Conservation (phyloP, 2,113 vertebrate species). For the Pelvicachromis taeniatus region DNA sequence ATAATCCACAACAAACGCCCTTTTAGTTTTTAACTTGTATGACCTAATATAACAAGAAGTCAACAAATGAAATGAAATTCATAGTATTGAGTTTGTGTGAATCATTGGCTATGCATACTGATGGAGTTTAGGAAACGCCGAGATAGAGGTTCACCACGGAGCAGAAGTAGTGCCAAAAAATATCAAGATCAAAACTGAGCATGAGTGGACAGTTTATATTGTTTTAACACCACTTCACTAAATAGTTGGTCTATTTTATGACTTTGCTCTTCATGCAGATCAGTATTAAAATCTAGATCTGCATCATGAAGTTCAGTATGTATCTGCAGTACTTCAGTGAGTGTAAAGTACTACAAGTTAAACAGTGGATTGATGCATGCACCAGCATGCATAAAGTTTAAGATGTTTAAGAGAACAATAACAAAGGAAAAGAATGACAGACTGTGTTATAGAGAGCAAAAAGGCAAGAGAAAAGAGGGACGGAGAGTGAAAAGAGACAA, state of each 20-base stretch:
- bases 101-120: background rate
- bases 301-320: background rate
- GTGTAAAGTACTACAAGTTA: rapidly evolving
- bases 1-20: background rate
- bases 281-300: background rate
- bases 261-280: background rate
- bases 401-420: background rate
- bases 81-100: background rate
- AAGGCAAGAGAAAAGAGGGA: background rate
- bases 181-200: background rate
- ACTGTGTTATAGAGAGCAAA: background rate
- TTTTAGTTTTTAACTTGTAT: background rate
- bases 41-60: background rate
- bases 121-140: background rate
- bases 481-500: background rate
- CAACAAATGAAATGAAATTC: background rate
- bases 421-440: slow-evolving; percentile 1
- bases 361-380: background rate
- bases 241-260: background rate
- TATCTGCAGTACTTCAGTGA: background rate
- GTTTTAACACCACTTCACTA: background rate
- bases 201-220: background rate
- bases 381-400: too few species aligned
- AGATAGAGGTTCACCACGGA: background rate
- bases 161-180: background rate